These are phyloP conservation scores for Myotis planiceps DNA, from an alignment of 2,797 vertebrate species.

Conservation along the genomic window DNA sequence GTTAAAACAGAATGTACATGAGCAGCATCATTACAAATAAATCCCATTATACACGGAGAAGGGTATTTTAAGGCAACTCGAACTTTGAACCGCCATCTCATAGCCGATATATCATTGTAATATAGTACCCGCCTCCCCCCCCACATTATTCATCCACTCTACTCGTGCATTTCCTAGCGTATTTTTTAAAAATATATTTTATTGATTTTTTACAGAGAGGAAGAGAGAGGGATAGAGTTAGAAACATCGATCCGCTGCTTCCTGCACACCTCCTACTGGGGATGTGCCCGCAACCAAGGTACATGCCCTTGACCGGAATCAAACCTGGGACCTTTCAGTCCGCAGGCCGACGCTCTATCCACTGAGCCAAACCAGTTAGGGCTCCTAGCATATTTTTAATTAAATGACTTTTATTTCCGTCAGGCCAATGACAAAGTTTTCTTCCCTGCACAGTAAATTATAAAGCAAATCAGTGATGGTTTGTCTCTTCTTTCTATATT, in stretches of 20 bases:
- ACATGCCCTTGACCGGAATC: too few relatives aligned
- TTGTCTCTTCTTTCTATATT: background rate
- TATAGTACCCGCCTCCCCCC: rapidly evolving
- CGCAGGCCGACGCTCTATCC: too few relatives aligned
- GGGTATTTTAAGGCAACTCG: background rate
- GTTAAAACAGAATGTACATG: constrained; percentile 56
- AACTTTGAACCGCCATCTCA: background rate
- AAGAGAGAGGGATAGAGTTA: too few relatives aligned
- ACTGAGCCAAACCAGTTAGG: too few relatives aligned
- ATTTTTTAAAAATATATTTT: background rate
- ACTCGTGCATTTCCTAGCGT: background rate
- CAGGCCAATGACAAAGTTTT: background rate
- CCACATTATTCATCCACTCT: background rate
- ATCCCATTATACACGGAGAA: background rate
- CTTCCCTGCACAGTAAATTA: background rate
- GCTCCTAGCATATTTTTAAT: background rate
- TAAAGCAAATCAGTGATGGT: background rate
- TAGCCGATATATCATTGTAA: background rate
- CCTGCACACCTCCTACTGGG: too few relatives aligned
- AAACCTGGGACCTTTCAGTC: too few relatives aligned
- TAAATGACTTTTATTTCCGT: constrained; percentile 41
- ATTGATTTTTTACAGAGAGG: too few relatives aligned
- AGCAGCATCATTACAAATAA: background rate
- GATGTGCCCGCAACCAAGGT: too few relatives aligned
- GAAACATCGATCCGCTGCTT: too few relatives aligned